Base-by-base conservation (phyloP, 2,113 vertebrate genomes). In the Siniperca chuatsi region DNA sequence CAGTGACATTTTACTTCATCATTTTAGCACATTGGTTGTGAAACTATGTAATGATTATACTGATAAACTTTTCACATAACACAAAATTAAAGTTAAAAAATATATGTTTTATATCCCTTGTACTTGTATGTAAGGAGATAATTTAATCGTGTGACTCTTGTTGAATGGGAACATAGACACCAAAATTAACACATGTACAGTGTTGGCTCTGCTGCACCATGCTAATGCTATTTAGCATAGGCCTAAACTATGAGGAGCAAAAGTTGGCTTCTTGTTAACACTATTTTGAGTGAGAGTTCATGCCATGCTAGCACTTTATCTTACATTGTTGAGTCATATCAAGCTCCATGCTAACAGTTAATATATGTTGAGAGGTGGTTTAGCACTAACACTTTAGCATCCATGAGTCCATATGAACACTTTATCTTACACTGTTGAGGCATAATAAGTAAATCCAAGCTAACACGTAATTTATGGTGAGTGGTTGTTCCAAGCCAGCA, bases 101-200 rank as follows among this genome's bases (percentile, higher is more conserved):
- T 0, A 35, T 70, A 10, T 48, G 23, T 4, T 64, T 76, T n/a
- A 6, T 68, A 2, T 73, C 18, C 23, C 12, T 68, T 55, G 8
- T 48, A 44, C 2, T 60, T 55, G 2, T 57, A 35, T 52, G 21
- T 37, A 54, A 73, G 5, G 65, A 25, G 23, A 8, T 10, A 58
- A 13, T 50, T 75, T 20, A 48, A 23, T 20, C 8, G 6, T n/a
- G 2, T 58, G 20, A 16, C 40, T 29, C 9, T 6, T 25, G 11
- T 9, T 29, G 0, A 69, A 58, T 54, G 65, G 55, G 73, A 81
- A 87, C 60, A 62, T 64, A 52, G 86, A 58, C 60, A 74, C 72
- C 72, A 65, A 62, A 55, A 62, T 29, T 1, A 67, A 25, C 37
- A 37, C 1, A 0, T 52, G 13, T 12, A 6, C 58, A 1, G 55